Conservation (phyloP, 2,113 vertebrate species). For the rabbit (Oryctolagus cuniculus) region DNA sequence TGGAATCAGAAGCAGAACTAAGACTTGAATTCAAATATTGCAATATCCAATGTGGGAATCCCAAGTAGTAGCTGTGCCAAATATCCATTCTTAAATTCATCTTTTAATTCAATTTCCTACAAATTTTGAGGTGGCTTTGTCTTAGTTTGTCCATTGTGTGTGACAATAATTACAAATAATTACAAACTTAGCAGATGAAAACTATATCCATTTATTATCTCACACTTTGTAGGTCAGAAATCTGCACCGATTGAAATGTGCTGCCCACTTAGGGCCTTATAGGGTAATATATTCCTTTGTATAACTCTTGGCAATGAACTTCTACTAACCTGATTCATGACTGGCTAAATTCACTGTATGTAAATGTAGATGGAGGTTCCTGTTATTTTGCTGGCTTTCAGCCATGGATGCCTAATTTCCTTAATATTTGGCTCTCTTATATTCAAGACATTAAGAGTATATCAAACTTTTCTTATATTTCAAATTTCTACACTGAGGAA, state of each 20-base stretch:
- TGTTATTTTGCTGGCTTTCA: not conserved
- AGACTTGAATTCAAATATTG: too few relatives aligned
- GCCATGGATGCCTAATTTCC: rapidly evolving
- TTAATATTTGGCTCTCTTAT: too few relatives aligned
- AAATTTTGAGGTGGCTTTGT: not conserved
- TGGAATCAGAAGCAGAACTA: too few relatives aligned
- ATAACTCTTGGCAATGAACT: not conserved
- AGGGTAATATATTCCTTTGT: not conserved
- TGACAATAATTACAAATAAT: not conserved
- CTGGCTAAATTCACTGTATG: not conserved
- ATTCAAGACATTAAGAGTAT: not conserved
- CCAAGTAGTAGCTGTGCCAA: too few relatives aligned
- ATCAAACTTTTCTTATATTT: not conserved
- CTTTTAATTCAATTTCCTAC: too few relatives aligned
- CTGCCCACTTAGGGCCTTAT: not conserved
- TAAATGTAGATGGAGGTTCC: not conserved
- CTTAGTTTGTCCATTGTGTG: not conserved
- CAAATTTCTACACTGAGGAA: not conserved
- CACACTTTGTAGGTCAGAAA: not conserved
- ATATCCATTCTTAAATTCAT: too few relatives aligned
- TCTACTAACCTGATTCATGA: not conserved
- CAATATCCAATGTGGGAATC: too few relatives aligned
- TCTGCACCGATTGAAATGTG: not conserved
- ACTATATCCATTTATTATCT: not conserved
- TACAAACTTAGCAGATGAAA: not conserved